These are phyloP conservation scores for Bruchidius siliquastri DNA, from an alignment of 2,888 invertebrate species.

Conservation along the genomic window DNA sequence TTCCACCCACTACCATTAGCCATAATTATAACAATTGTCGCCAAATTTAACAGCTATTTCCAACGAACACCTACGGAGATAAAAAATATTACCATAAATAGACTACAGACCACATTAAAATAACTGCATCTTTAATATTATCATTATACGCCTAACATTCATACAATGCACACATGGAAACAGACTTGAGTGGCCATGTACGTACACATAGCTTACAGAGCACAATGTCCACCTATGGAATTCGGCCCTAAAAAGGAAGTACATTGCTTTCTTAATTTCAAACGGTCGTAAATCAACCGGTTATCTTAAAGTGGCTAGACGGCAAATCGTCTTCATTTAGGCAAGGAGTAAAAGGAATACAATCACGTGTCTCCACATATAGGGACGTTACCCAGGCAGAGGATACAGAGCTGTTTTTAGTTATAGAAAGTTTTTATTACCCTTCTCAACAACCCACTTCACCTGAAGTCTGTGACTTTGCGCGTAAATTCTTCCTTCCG, in stretches of 20 bases:
- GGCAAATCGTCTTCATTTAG: conserved; percentile 4
- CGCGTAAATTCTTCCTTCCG: too few species aligned
- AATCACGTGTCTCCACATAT: background rate
- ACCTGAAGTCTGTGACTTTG: too few species aligned
- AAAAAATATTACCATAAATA: background rate
- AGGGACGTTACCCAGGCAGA: background rate
- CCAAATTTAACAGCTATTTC: background rate
- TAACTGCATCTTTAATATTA: background rate
- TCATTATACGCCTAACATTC: background rate
- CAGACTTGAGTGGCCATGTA: background rate
- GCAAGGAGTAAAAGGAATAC: conserved; percentile 1
- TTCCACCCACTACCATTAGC: background rate
- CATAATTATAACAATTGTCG: background rate
- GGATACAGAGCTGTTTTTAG: background rate
- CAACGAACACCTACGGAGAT: background rate
- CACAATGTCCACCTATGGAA: background rate
- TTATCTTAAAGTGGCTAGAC: conserved; percentile 5
- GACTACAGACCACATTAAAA: background rate
- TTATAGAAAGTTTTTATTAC: too few species aligned
- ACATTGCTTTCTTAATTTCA: conserved; percentile 3
- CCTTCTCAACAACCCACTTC: too few species aligned
- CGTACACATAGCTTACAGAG: background rate
- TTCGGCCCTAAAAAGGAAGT: conserved; percentile 2
- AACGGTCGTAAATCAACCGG: conserved; percentile 4
- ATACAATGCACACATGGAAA: background rate